phyloP scores from a whole-genome alignment of 2,797 vertebrate species.

The Dendrocincla tyrannina region DNA sequence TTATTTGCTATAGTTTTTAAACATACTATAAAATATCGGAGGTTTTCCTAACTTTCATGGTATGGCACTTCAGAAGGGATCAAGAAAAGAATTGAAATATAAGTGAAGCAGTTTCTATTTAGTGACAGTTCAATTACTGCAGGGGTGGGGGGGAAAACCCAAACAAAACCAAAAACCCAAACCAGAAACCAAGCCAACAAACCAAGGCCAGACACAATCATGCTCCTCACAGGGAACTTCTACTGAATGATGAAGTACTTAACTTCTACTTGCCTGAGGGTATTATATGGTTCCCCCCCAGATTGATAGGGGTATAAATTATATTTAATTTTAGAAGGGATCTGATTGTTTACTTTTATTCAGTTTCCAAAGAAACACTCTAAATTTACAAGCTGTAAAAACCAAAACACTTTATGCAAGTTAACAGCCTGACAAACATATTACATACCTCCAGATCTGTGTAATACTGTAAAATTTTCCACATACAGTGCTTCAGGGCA shows the following conservation, averaged over 20 bases:
- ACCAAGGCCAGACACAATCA: not conserved
- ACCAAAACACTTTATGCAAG: not conserved
- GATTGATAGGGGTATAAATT: not conserved
- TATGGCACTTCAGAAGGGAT: not conserved
- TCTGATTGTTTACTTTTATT: not conserved
- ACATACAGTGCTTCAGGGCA: conserved; percentile 12
- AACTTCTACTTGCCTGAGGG: not conserved
- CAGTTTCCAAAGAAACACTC: conserved; percentile 7
- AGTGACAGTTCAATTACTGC: not conserved
- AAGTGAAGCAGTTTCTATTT: not conserved
- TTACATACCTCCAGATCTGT: not conserved
- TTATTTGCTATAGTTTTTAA: not conserved
- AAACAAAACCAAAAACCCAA: not conserved
- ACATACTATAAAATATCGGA: not conserved
- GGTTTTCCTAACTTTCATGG: not conserved
- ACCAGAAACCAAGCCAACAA: not conserved
- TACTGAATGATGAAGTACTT: not conserved
- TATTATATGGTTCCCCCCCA: not conserved
- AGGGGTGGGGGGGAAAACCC: too few relatives aligned
- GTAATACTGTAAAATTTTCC: conserved; percentile 12
- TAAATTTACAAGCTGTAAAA: not conserved
- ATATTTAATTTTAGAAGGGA: not conserved
- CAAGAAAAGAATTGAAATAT: not conserved
- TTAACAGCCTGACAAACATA: not conserved
- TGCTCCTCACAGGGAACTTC: not conserved